phyloP scores from a whole-genome alignment of 2,888 invertebrate species.

The Notodonta ziczac region DNA sequence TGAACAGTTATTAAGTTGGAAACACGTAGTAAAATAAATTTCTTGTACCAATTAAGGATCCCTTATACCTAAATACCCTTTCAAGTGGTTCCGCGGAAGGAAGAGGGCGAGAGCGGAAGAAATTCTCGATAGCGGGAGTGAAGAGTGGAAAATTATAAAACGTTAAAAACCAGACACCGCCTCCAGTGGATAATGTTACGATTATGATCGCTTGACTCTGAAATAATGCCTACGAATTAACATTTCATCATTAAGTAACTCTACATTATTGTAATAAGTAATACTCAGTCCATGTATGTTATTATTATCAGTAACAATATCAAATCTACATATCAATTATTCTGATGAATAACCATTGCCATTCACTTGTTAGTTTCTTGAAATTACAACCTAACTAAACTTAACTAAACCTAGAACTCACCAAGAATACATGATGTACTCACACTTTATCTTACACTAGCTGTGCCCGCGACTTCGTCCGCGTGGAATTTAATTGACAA shows the following conservation, averaged over 20 bases:
- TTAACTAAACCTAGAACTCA: neutral
- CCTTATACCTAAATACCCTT: conserved; percentile 77
- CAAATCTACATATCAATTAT: neutral
- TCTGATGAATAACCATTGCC: neutral
- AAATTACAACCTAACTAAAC: neutral
- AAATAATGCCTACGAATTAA: conserved; percentile 38
- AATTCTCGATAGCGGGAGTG: conserved; percentile 76
- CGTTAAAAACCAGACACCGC: conserved; percentile 62
- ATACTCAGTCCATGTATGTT: conserved; percentile 24
- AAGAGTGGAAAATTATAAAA: conserved; percentile 77
- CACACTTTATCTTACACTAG: conserved; percentile 29
- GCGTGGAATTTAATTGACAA: too few species aligned
- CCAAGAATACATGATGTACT: conserved; percentile 21
- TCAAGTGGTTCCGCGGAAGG: conserved; percentile 73
- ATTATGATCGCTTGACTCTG: conserved; percentile 55
- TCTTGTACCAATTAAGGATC: conserved; percentile 76
- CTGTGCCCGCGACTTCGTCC: too few species aligned
- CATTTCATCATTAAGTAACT: conserved; percentile 10
- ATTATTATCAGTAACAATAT: conserved; percentile 13
- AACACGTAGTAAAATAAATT: conserved; percentile 69
- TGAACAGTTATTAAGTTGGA: conserved; percentile 46
- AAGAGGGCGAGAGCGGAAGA: conserved; percentile 77
- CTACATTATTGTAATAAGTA: conserved; percentile 5
- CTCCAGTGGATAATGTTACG: conserved; percentile 60
- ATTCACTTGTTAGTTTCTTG: neutral